Evolutionary conservation across 2,113 vertebrate species (phyloP).

Genomic region (Drymodes brunneopygia): DNA sequence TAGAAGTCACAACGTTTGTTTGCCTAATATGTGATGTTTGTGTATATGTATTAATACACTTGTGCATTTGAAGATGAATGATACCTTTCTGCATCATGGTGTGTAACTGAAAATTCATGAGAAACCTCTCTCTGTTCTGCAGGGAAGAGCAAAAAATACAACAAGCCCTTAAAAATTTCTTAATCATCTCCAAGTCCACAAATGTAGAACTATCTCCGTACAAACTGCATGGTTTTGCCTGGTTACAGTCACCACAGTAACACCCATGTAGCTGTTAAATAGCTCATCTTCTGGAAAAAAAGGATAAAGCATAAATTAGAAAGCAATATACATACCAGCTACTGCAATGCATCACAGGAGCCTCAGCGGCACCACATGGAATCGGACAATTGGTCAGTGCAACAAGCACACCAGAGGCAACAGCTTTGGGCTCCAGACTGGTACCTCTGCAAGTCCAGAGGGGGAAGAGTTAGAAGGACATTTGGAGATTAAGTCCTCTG

Average conservation of each 20-base stretch:
- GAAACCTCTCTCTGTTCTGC: neutral
- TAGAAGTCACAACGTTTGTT: neutral
- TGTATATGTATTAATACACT: neutral
- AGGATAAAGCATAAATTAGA: neutral
- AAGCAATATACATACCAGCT: neutral
- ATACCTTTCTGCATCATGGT: neutral
- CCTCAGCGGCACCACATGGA: neutral
- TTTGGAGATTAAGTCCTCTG: neutral
- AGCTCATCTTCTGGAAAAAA: neutral
- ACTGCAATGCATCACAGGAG: neutral
- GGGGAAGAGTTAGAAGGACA: neutral
- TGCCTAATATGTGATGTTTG: neutral
- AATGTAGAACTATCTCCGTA: neutral
- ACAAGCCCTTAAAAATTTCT: neutral
- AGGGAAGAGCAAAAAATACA: neutral
- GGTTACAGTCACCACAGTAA: conserved; percentile 53
- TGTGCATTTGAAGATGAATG: neutral
- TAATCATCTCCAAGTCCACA: neutral
- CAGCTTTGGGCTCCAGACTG: neutral
- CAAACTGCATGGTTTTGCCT: neutral
- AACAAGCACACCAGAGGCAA: neutral
- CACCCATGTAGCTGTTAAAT: neutral
- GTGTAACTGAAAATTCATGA: neutral
- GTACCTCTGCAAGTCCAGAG: neutral
- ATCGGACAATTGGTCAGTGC: neutral